Percentiles rank a stretch among this genome's conserved stretches.
These are phyloP conservation scores for Acanthurus lineatus DNA, from an alignment of 2,797 vertebrate species.

Conservation along the genomic window DNA sequence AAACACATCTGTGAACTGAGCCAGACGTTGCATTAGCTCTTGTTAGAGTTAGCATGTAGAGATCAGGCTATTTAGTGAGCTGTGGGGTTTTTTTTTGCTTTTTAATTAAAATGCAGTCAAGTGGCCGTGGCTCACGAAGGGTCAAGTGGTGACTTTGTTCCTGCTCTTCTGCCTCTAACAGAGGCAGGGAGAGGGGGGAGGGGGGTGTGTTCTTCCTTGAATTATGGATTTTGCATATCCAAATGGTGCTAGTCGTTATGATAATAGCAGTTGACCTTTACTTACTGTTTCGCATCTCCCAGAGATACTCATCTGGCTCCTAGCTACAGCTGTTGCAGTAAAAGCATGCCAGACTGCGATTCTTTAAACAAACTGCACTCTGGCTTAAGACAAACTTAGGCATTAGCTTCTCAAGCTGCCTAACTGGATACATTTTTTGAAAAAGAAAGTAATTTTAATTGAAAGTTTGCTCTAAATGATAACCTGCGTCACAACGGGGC, in stretches of 20 bases:
- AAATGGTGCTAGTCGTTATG: slow-evolving; percentile 77
- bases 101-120: slow-evolving; percentile 85
- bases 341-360: slow-evolving; percentile 58
- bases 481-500: not conserved
- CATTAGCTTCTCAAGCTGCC: slow-evolving; percentile 32
- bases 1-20: slow-evolving; percentile 60
- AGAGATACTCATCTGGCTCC: slow-evolving; percentile 73
- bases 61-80: slow-evolving; percentile 70
- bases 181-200: slow-evolving; percentile 38
- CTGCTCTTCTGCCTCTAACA: slow-evolving; percentile 66
- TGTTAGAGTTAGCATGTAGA: slow-evolving; percentile 72
- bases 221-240: slow-evolving; percentile 82
- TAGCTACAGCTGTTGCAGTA: slow-evolving; percentile 50
- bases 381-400: slow-evolving; percentile 52
- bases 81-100: slow-evolving; percentile 68
- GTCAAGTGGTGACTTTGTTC: slow-evolving; percentile 84
- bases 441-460: slow-evolving; percentile 23
- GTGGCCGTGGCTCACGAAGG: slow-evolving; percentile 71
- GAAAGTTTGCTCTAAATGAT: slow-evolving; percentile 21
- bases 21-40: slow-evolving; percentile 59
- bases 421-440: slow-evolving; percentile 6
- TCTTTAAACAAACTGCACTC: slow-evolving; percentile 54
- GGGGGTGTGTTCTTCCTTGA: slow-evolving; percentile 68
- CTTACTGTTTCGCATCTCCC: slow-evolving; percentile 72
- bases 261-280: slow-evolving; percentile 83